Percentiles rank a stretch among this genome's conserved stretches.
Evolutionary conservation across 1,140 invertebrate species (phyloP).

Genomic region (Apolygus lucorum): DNA sequence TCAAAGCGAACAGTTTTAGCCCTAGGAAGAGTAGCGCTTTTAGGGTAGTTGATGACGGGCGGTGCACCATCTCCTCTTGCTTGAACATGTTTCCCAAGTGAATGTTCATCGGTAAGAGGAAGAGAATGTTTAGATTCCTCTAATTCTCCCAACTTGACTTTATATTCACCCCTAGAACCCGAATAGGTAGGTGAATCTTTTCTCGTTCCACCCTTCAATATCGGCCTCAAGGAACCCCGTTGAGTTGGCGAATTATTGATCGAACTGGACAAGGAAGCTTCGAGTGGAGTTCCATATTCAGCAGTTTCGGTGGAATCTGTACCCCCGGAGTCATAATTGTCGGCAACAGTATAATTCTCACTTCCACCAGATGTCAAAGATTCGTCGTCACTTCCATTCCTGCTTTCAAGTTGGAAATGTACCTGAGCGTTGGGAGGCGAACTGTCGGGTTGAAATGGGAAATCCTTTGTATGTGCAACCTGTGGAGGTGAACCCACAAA

Average conservation of each 20-base stretch:
- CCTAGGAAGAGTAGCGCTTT: constrained; percentile 10
- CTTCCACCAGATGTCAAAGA: not conserved
- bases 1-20: constrained; percentile 8
- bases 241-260: not conserved
- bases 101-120: too few species aligned
- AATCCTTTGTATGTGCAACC: not conserved
- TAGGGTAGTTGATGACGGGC: not conserved
- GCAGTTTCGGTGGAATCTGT: not conserved
- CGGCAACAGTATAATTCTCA: not conserved
- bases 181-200: not conserved
- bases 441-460: too few species aligned
- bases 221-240: not conserved
- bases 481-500: not conserved
- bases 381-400: not conserved
- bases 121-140: not conserved
- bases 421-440: not conserved
- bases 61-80: too few species aligned
- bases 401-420: not conserved
- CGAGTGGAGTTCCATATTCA: not conserved
- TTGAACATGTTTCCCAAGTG: too few species aligned
- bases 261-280: not conserved
- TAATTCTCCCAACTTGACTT: not conserved
- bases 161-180: not conserved
- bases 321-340: too few species aligned
- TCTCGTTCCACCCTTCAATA: not conserved